Percentiles rank a stretch among this genome's conserved stretches.
phyloP scores from a whole-genome alignment of 2,797 vertebrate species.

The Picus viridis region DNA sequence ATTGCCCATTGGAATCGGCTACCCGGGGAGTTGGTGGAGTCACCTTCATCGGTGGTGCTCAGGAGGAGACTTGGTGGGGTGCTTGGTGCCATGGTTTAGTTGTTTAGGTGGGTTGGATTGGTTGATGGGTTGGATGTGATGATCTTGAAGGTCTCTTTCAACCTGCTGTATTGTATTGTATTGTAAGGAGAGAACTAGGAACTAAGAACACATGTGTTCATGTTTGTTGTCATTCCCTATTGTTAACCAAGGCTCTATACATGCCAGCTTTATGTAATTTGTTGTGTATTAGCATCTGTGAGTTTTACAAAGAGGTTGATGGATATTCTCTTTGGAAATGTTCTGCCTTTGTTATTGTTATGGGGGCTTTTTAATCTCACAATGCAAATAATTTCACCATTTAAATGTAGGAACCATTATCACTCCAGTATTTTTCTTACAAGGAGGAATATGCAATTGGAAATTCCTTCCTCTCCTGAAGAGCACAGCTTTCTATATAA shows the following conservation, averaged over 20 bases:
- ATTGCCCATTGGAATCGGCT: no score
- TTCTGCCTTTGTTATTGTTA: background rate
- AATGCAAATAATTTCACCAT: background rate
- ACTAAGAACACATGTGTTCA: background rate
- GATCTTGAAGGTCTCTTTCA: no score
- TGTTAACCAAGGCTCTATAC: background rate
- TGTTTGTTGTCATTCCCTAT: background rate
- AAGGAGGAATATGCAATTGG: background rate
- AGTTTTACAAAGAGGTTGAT: background rate
- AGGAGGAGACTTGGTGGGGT: no score
- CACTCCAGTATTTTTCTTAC: background rate
- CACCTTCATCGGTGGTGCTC: no score
- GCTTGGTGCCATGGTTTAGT: no score
- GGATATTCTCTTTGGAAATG: background rate
- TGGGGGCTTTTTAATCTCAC: background rate
- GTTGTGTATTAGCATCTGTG: background rate
- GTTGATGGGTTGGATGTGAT: no score
- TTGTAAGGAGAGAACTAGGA: background rate
- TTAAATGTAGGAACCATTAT: conserved; percentile 6
- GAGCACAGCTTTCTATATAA: background rate
- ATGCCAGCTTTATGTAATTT: background rate
- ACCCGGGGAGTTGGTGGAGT: no score
- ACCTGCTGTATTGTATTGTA: no score
- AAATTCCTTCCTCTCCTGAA: background rate
- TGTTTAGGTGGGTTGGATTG: no score